Percentiles rank a stretch among this genome's conserved stretches.
These are phyloP conservation scores for Tamandua tetradactyla DNA, from an alignment of 2,797 vertebrate species.

Conservation along the genomic window DNA sequence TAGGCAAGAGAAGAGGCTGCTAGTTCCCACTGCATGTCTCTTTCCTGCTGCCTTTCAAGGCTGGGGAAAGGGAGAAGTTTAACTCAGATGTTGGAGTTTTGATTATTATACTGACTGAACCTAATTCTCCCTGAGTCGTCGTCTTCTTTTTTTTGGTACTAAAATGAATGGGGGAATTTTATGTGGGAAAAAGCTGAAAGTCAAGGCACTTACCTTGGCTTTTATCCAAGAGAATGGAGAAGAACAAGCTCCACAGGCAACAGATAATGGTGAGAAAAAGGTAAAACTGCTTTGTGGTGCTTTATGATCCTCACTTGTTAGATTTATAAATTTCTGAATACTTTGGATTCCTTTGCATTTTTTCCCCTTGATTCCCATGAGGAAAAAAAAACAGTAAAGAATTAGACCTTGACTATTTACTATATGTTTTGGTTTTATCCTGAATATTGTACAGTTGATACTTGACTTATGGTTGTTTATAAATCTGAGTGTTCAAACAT, in stretches of 20 bases:
- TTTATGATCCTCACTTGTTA: neutral
- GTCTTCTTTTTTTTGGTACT: neutral
- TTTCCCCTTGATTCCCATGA: neutral
- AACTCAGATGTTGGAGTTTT: neutral
- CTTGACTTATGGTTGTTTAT: neutral
- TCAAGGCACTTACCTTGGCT: neutral
- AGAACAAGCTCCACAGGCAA: neutral
- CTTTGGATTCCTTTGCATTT: neutral
- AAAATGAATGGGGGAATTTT: neutral
- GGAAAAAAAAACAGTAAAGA: neutral
- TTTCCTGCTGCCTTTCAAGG: neutral
- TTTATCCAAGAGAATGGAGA: neutral
- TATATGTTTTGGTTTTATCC: neutral
- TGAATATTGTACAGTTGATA: neutral
- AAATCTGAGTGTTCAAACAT: conserved; percentile 14
- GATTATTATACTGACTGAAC: neutral
- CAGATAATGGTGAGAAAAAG: neutral
- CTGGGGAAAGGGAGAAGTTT: neutral
- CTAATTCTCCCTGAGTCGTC: neutral
- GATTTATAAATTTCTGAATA: neutral
- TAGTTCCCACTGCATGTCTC: too few species aligned
- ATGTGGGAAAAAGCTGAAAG: neutral
- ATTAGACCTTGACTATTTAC: neutral
- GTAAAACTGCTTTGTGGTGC: neutral
- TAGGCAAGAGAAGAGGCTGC: neutral